Percentiles rank a stretch among this genome's conserved stretches.
Evolutionary conservation across 1,140 invertebrate genomes (phyloP).

Genomic region (Solenopsis invicta): DNA sequence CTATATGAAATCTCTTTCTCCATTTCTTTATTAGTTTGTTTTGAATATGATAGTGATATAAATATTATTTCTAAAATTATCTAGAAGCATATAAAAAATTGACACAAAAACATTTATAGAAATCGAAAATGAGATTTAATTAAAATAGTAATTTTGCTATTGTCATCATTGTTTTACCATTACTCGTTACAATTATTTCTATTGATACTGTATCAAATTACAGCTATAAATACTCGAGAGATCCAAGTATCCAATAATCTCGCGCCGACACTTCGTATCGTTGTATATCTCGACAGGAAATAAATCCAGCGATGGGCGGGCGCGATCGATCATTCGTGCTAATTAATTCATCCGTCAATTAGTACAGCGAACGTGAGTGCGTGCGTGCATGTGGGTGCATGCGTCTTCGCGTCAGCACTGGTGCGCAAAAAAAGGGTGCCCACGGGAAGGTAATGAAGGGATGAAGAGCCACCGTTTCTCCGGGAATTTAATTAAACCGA

Average conservation of each 20-base stretch:
- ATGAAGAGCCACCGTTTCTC: slow-evolving; percentile 74
- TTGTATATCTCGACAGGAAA: slow-evolving; percentile 57
- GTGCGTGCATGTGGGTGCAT: slow-evolving; percentile 19
- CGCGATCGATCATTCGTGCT: slow-evolving; percentile 82
- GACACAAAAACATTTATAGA: neutral
- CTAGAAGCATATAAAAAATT: neutral
- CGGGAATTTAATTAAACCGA: slow-evolving; percentile 84
- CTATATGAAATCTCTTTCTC: neutral
- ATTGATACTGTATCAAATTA: neutral
- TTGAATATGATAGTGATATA: neutral
- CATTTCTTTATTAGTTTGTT: neutral
- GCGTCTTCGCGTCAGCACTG: slow-evolving; percentile 50
- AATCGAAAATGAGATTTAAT: neutral
- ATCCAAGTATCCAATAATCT: slow-evolving; percentile 11
- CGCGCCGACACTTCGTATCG: slow-evolving; percentile 22
- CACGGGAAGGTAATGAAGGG: slow-evolving; percentile 29
- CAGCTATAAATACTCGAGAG: neutral
- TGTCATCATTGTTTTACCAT: neutral
- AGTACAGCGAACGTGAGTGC: slow-evolving; percentile 70
- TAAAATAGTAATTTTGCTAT: neutral
- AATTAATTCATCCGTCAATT: slow-evolving; percentile 86
- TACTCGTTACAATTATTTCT: neutral
- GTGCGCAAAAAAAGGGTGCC: slow-evolving; percentile 7
- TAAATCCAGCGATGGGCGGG: slow-evolving; percentile 67
- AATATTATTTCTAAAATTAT: neutral